Evolutionary conservation across 2,113 vertebrate species (phyloP).

Genomic region (Tyrannus savana): DNA sequence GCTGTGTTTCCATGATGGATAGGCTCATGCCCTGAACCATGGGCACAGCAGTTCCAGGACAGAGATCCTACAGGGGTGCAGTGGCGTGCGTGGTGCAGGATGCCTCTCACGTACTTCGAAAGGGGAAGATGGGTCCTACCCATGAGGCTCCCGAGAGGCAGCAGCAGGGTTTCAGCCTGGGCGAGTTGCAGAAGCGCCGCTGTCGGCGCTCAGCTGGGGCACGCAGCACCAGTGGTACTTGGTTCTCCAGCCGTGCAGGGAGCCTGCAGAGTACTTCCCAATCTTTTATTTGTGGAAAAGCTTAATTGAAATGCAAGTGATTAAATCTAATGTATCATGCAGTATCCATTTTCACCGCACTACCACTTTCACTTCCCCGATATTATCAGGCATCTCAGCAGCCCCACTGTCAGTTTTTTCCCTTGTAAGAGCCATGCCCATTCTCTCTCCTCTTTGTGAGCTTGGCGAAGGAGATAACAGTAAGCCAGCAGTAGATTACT

Average conservation of each 20-base stretch:
- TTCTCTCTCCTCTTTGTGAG: slow-evolving; percentile 44
- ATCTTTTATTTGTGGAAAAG: slow-evolving; percentile 61
- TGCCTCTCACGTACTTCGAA: accelerated
- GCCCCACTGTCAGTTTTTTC: slow-evolving; percentile 48
- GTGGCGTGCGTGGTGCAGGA: not conserved
- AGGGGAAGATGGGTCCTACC: not conserved
- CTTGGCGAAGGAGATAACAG: not conserved
- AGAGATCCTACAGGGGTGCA: not conserved
- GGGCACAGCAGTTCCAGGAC: not conserved
- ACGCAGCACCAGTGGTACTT: not conserved
- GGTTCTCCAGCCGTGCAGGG: not conserved
- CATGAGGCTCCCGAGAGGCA: not conserved
- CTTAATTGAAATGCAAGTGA: slow-evolving; percentile 71
- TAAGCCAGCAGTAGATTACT: not conserved
- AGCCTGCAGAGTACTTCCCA: slow-evolving; percentile 23
- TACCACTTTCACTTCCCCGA: slow-evolving; percentile 63
- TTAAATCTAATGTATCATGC: slow-evolving; percentile 67
- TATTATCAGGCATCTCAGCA: slow-evolving; percentile 58
- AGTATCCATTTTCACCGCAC: slow-evolving; percentile 66
- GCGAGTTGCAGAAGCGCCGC: not conserved
- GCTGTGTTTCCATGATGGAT: not conserved
- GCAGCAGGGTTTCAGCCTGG: not conserved
- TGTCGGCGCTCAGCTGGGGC: not conserved
- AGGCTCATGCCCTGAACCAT: not conserved
- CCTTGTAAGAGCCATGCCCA: slow-evolving; percentile 37